Percentiles rank a stretch among this genome's conserved stretches.
These are phyloP conservation scores for Bombus cullumanus DNA, from an alignment of 1,140 invertebrate species.

Conservation along the genomic window DNA sequence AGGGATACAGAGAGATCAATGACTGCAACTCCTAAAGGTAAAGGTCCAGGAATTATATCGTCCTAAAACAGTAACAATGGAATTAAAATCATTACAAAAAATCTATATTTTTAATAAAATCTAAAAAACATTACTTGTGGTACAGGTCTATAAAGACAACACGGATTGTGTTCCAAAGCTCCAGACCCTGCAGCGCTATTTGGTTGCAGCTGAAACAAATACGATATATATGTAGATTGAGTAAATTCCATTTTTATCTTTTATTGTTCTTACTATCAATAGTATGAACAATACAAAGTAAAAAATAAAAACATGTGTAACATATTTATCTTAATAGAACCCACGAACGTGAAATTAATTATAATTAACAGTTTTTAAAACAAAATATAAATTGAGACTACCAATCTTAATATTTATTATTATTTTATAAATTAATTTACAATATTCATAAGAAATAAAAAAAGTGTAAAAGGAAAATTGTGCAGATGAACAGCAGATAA, in stretches of 20 bases:
- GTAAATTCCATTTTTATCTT: neutral
- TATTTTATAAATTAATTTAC: conserved; percentile 32
- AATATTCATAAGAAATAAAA: conserved; percentile 24
- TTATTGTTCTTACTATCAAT: neutral
- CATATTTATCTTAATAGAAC: neutral
- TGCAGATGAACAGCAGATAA: conserved; percentile 43
- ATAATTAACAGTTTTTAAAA: conserved; percentile 1
- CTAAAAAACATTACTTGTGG: conserved; percentile 82
- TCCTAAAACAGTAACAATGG: conserved; percentile 78
- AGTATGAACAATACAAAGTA: neutral
- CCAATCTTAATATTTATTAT: neutral
- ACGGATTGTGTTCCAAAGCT: conserved; percentile 97
- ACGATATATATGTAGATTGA: neutral
- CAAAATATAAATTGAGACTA: neutral
- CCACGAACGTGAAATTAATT: neutral
- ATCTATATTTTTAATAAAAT: conserved; percentile 12
- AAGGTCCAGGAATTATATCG: conserved; percentile 89
- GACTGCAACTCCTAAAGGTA: conserved; percentile 97
- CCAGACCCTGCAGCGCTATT: conserved; percentile 97
- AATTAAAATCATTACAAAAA: conserved; percentile 2
- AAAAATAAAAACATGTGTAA: conserved; percentile 15
- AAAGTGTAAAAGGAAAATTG: conserved; percentile 53
- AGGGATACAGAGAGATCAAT: conserved; percentile 97
- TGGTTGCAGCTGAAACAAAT: conserved; percentile 89
- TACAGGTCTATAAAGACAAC: conserved; percentile 91